Percentiles rank a stretch among this genome's conserved stretches.
phyloP scores from a whole-genome alignment of 2,888 invertebrate genomes.

The Osmoderma eremita region DNA sequence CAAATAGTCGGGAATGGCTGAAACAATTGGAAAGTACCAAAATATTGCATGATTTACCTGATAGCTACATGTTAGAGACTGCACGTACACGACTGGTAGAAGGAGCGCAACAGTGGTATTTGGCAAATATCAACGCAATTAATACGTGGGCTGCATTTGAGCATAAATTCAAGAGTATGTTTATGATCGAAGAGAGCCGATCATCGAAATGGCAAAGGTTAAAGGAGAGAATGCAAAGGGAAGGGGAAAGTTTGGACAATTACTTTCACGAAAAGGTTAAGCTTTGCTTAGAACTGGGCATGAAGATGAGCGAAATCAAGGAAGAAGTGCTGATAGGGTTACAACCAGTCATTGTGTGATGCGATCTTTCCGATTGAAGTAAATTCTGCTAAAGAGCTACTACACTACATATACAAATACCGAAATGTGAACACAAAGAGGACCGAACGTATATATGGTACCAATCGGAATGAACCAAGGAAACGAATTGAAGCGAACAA shows the following conservation, averaged over 20 bases:
- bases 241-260: background rate
- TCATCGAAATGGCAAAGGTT: conserved; percentile 4
- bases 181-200: background rate
- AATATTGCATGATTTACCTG: background rate
- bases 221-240: background rate
- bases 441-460: background rate
- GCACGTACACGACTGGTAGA: background rate
- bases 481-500: background rate
- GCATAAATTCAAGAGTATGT: background rate
- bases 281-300: background rate
- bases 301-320: conserved; percentile 2
- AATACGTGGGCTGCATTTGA: conserved; percentile 7
- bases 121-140: background rate
- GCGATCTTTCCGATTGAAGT: background rate
- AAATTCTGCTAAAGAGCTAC: background rate
- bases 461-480: background rate
- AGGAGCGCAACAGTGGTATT: background rate
- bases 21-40: background rate
- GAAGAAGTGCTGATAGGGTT: conserved; percentile 8
- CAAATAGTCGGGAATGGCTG: background rate
- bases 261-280: background rate
- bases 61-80: background rate
- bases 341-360: background rate
- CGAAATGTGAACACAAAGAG: background rate
- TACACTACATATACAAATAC: background rate